Evolutionary conservation across 2,888 invertebrate genomes (phyloP).

Genomic region (Entomobrya multifasciata): DNA sequence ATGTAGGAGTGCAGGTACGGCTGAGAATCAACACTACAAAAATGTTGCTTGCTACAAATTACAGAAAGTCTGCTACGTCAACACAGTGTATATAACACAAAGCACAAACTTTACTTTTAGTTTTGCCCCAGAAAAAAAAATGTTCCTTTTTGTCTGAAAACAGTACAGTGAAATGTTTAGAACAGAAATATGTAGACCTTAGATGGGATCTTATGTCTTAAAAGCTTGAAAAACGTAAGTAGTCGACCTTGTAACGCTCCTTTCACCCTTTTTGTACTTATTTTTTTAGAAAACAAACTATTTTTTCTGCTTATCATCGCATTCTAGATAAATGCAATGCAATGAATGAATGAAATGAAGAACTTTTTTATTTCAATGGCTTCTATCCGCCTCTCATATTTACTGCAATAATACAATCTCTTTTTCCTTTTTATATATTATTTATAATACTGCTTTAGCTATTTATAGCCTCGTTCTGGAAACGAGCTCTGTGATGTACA

Average conservation of each 20-base stretch:
- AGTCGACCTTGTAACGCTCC: too few relatives aligned
- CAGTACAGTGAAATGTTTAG: too few relatives aligned
- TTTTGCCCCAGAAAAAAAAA: too few relatives aligned
- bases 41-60: slow-evolving; percentile 19
- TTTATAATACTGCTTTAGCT: not conserved
- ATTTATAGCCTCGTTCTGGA: not conserved
- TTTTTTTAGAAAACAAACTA: too few relatives aligned
- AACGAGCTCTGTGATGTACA: not conserved
- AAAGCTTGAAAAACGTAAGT: too few relatives aligned
- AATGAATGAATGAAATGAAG: slow-evolving; percentile 6
- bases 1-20: slow-evolving; percentile 53
- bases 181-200: too few relatives aligned
- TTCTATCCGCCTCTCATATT: not conserved
- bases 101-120: too few relatives aligned
- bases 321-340: slow-evolving; percentile 10
- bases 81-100: too few relatives aligned
- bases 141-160: too few relatives aligned
- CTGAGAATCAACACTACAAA: slow-evolving; percentile 23
- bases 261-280: too few relatives aligned
- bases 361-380: slow-evolving; percentile 25
- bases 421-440: slow-evolving; percentile 12
- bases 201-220: too few relatives aligned
- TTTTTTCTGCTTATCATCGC: slow-evolving; percentile 19
- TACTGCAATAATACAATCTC: slow-evolving; percentile 4
- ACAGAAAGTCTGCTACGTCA: too few relatives aligned